These are phyloP conservation scores for Psylliodes chrysocephalus DNA, from an alignment of 2,888 invertebrate genomes.

Conservation along the genomic window DNA sequence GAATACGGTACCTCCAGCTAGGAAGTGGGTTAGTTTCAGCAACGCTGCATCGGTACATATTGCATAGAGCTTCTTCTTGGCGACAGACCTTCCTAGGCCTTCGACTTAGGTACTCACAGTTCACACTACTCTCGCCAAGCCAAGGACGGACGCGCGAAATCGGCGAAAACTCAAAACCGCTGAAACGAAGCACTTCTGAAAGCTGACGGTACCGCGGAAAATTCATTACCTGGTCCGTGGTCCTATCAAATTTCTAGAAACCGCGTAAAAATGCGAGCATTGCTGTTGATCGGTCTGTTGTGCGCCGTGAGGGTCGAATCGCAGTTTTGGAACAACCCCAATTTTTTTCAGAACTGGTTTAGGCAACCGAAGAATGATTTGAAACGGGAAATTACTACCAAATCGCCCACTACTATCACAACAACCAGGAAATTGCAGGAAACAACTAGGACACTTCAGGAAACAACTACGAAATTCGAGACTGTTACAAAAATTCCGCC, in stretches of 20 bases:
- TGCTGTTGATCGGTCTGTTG: slow-evolving; percentile 51
- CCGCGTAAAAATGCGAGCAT: slow-evolving; percentile 50
- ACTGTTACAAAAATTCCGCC: slow-evolving; percentile 21
- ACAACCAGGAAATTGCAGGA: slow-evolving; percentile 30
- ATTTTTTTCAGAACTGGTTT: slow-evolving; percentile 56
- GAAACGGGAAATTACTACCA: slow-evolving; percentile 44
- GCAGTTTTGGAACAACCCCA: slow-evolving; percentile 60
- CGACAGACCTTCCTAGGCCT: slow-evolving; percentile 61
- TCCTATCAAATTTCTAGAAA: slow-evolving; percentile 34
- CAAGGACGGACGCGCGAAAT: slow-evolving; percentile 35
- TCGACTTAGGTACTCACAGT: slow-evolving; percentile 52
- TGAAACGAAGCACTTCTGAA: slow-evolving; percentile 31
- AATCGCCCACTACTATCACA: slow-evolving; percentile 28
- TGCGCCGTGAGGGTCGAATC: slow-evolving; percentile 54
- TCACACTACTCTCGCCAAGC: slow-evolving; percentile 35
- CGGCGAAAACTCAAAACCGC: slow-evolving; percentile 5
- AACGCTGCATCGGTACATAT: slow-evolving; percentile 57
- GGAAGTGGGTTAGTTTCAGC: slow-evolving; percentile 63
- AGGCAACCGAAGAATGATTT: slow-evolving; percentile 56
- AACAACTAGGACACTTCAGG: slow-evolving; percentile 17
- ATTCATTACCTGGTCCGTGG: slow-evolving; percentile 43
- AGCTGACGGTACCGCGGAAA: slow-evolving; percentile 49
- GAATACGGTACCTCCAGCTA: slow-evolving; percentile 60
- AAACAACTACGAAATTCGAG: slow-evolving; percentile 17
- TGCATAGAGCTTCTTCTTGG: slow-evolving; percentile 59